Evolutionary conservation across 2,113 vertebrate species (phyloP), one percentile per base, ranked within the genome.

Genomic region (Xenopus laevis): DNA sequence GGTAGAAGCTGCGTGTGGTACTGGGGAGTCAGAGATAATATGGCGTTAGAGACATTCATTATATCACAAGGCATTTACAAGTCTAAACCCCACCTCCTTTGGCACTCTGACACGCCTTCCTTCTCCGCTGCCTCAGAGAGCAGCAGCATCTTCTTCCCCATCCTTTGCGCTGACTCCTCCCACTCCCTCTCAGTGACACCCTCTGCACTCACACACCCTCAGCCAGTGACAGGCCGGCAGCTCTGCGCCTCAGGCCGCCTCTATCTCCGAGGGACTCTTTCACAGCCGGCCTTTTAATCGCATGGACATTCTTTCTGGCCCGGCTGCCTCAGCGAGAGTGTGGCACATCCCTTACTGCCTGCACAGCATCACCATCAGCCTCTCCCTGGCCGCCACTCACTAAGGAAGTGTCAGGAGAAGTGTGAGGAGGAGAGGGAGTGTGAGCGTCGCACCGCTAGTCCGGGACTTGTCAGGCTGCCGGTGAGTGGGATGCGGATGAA

Each of bases 231-330:
- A 61, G 72, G 21, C 45, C 1, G 27, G 27, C 47, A 23, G 65
- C 64, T 65, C 23, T 33, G 10, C 30, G 62, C 18, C 10, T 47
- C 65, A 17, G 44, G 55, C 72, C 27, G 11, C 18, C 33, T 46
- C n/a, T 18, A 13, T 47, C 9, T 47, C 10, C 3, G n/a, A 47
- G 3, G 9, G 46, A 13, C 23, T 53, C 72, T 67, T n/a, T 65
- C 72, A 10, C 55, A 33, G 10, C 72, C 8, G 23, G 18, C 57
- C 72, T 74, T 74, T 74, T 60, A 74, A 74, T 74, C 72, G 4
- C 21, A n/a, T 62, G 71, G 47, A 65, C 47, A 30, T 12, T 17
- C 33, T 16, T n/a, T 4, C 13, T 45, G 2, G 7, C 40, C 61
- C 2, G 1, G 62, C 21, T 9, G n/a, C 61, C 30, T 27, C 45